These are phyloP conservation scores for Scartelaos histophorus DNA, from an alignment of 2,113 vertebrate species.

Conservation along the genomic window DNA sequence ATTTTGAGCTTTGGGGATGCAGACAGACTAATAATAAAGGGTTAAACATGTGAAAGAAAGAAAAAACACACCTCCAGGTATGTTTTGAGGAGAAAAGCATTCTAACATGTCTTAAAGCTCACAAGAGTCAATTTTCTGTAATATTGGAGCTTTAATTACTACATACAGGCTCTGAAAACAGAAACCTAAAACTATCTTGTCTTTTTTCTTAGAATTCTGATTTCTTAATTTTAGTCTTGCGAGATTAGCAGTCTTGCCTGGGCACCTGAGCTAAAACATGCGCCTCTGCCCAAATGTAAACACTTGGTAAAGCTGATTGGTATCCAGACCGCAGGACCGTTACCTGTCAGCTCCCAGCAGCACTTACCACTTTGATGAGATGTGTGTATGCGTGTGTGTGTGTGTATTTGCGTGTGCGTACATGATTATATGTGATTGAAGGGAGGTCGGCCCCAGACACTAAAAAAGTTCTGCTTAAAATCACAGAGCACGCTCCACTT, in stretches of 20 bases:
- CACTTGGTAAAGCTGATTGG: conserved; percentile 74
- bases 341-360: conserved; percentile 71
- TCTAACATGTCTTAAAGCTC: no score
- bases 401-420: conserved; percentile 48
- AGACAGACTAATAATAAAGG: no score
- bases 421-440: conserved; percentile 74
- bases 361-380: conserved; percentile 59
- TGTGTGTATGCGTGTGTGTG: conserved; percentile 30
- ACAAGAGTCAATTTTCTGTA: no score
- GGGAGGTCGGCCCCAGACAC: conserved; percentile 57
- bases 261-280: conserved; percentile 65
- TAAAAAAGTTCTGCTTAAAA: conserved; percentile 75
- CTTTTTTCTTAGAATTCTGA: conserved; percentile 20
- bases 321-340: conserved; percentile 73
- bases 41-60: no score
- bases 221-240: conserved; percentile 53
- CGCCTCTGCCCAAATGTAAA: conserved; percentile 68
- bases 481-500: conserved; percentile 62
- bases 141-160: no score
- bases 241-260: conserved; percentile 36
- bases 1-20: no score
- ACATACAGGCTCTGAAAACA: no score
- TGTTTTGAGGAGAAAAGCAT: no score
- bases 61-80: no score
- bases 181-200: no score